Evolutionary conservation across 2,888 invertebrate genomes (phyloP), one percentile per base, ranked within the genome.

Genomic region (Serripes groenlandicus): DNA sequence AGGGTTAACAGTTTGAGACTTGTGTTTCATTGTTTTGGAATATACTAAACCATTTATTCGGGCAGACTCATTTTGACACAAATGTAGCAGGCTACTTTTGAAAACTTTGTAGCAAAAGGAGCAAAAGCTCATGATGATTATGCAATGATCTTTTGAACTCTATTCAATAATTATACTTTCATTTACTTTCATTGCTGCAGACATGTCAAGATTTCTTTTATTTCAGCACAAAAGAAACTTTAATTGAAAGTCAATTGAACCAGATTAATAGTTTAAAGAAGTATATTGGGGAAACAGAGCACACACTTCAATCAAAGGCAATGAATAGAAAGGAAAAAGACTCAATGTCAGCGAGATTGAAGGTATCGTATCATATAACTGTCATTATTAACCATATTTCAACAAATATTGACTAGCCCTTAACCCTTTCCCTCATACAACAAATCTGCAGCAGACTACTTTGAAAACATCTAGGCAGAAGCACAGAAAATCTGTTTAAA

Each of bases 241-340:
- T 78, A 18, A 28, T 91, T 21, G 85, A 89, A 32, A 88, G 89
- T 49, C 90, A 89, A 35, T 54, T 73, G 0, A 86, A 88, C 30
- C 89, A 92, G 77, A 82, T 93, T 15, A 58, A 37, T 26, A 88
- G 91, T 78, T 82, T 93, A 64, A 92, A 91, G 83, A 91, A 85
- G 9, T 93, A 93, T 76, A 90, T 93, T n/a, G 91, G 92, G 21
- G 90, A 93, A 54, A 83, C 90, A 30, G 92, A 93, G 49, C 86
- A 89, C 60, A 72, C 88, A 0, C 89, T 90, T n/a, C 88, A 88
- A 64, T 90, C 92, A 30, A 80, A 83, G 7, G 88, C 91, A 74
- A 85, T 91, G 30, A 90, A 89, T 87, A 90, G 83, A 35, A 89
- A 87, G 72, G 91, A 92, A 68, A 92, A 88, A 34, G 91, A 92